These are phyloP conservation scores for Agelastica alni DNA, from an alignment of 2,888 invertebrate species.

Conservation along the genomic window DNA sequence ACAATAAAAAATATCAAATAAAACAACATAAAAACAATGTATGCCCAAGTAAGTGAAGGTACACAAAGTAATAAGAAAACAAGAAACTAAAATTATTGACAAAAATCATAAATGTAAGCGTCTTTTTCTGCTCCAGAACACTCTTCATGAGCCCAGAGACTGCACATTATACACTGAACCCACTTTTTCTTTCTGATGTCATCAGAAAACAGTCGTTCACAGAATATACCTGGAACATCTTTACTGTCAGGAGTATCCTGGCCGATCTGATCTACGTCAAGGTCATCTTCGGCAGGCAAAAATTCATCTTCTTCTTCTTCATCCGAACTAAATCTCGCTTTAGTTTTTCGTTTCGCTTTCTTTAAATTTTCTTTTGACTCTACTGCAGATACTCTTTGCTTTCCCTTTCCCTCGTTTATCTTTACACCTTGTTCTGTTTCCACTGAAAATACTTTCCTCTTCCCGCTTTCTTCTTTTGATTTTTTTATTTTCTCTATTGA, in stretches of 20 bases:
- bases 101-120: slow-evolving; percentile 19
- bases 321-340: too few relatives aligned
- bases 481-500: neutral
- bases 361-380: neutral
- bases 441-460: neutral
- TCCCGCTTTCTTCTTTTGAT: neutral
- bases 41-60: too few relatives aligned
- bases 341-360: neutral
- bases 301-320: neutral
- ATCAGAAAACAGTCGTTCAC: slow-evolving; percentile 26
- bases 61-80: too few relatives aligned
- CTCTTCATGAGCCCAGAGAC: slow-evolving; percentile 29
- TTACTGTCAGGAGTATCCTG: neutral
- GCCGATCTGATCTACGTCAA: neutral
- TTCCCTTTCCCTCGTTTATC: neutral
- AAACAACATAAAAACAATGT: too few relatives aligned
- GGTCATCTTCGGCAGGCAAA: neutral
- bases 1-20: too few relatives aligned
- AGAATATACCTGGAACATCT: slow-evolving; percentile 31
- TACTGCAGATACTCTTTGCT: neutral
- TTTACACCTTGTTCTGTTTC: neutral
- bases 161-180: slow-evolving; percentile 27
- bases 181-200: slow-evolving; percentile 24
- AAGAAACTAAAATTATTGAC: slow-evolving; percentile 15
- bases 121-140: slow-evolving; percentile 33